Evolutionary conservation across 1,140 invertebrate species (phyloP).

Genomic region (Hypsibius dujardini): DNA sequence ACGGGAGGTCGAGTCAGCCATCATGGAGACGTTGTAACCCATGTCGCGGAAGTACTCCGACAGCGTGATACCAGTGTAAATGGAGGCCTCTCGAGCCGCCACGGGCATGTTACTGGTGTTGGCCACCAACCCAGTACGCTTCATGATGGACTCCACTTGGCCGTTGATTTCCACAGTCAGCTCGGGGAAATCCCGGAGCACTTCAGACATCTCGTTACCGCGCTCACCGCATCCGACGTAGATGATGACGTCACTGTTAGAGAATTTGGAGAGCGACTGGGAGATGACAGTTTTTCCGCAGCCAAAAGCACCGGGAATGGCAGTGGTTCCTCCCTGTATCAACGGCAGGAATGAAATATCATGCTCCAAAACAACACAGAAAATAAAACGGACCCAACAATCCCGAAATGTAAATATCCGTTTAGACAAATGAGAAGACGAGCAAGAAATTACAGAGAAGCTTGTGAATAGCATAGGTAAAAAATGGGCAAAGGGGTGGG

Average conservation of each 20-base stretch:
- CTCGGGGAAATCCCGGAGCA: constrained; percentile 32
- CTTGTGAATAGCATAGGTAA: too few relatives aligned
- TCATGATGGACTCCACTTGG: constrained; percentile 89
- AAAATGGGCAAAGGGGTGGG: too few relatives aligned
- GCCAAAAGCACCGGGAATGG: constrained; percentile 91
- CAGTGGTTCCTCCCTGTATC: constrained; percentile 85
- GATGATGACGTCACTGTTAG: constrained; percentile 96
- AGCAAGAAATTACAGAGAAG: too few relatives aligned
- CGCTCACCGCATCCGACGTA: constrained; percentile 92
- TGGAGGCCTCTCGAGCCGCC: constrained; percentile 97
- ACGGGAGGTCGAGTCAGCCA: constrained; percentile 99
- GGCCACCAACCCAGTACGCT: constrained; percentile 91
- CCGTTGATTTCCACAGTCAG: constrained; percentile 91
- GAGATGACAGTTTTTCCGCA: constrained; percentile 99
- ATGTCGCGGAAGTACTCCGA: constrained; percentile 96
- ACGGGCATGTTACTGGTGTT: constrained; percentile 99
- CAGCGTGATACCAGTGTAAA: constrained; percentile 95
- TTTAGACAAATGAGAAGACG: too few relatives aligned
- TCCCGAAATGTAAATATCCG: too few relatives aligned
- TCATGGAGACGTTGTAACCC: constrained; percentile 99
- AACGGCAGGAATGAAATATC: background rate
- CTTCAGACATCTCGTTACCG: constrained; percentile 80
- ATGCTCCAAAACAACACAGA: too few relatives aligned
- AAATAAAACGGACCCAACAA: too few relatives aligned
- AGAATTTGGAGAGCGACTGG: constrained; percentile 95